Base-by-base conservation (phyloP, 2,888 invertebrate genomes). In the Oscheius sp. region DNA sequence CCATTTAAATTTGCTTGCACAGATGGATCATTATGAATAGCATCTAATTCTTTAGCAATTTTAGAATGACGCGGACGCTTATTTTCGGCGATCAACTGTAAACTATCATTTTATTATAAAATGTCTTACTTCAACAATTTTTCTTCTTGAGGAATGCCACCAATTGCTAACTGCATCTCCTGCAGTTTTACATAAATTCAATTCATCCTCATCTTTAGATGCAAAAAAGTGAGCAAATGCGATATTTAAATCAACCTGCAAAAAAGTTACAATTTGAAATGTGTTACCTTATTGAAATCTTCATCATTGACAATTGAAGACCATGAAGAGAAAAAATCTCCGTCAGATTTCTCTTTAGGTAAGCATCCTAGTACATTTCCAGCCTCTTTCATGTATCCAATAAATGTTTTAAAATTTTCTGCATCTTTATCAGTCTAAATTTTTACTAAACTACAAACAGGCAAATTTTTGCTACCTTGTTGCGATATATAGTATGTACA, bases 11-110 rank as follows among this genome's bases (percentile, higher is more conserved):
- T n/a, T 9, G 91, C 88, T 95, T 96, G 93, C 87, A 94, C 95
- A 88, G 97, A 96, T 86, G 95, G 95, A 86, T 95, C 94, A n/a
- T 91, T 91, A 82, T 95, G 91, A 0, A 95, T 95, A 14, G 92
- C 90, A 87, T 97, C 96, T 0, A 96, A 93, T 9, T 94, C 94
- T 88, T 95, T 95, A 0, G 96, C 92, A 17, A 99, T 88, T 87
- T 95, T 96, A 45, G 91, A 90, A 87, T 99, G 98, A 87, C 94
- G 94, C 0, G 96, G 93, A 92, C 95, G 95, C 92, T 94, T 88
- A 30, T 33, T 54, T 5, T 54, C 54, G 9, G 54, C 32, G 44
- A 44, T 59, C n/a, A 59, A 8, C 41, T 28, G 28, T 17, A 41
- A 44, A 2, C 38, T 20, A 22, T 6, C 8, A 41, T 12, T 9